Percentiles rank a stretch among this genome's conserved stretches.
These are phyloP conservation scores for Nannospalax galili DNA, from an alignment of 2,113 vertebrate species.

Conservation along the genomic window DNA sequence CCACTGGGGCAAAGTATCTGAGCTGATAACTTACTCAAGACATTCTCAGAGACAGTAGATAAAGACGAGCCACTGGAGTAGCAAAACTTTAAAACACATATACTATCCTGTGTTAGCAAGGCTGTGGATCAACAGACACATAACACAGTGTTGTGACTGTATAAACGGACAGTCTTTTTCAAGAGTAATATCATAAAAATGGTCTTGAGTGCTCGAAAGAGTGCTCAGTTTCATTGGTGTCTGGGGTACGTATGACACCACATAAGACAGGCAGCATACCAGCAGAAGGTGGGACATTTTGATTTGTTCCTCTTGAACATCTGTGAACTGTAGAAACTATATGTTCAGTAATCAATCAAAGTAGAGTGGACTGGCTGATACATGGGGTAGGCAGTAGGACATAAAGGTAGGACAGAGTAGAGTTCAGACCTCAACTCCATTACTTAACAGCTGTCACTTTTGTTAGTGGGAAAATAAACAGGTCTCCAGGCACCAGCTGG, in stretches of 20 bases:
- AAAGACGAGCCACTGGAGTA: slow-evolving; percentile 4
- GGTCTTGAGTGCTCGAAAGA: background rate
- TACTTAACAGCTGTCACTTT: slow-evolving; percentile 20
- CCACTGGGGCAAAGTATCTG: background rate
- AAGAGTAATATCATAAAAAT: background rate
- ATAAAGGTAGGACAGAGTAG: background rate
- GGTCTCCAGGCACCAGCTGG: background rate
- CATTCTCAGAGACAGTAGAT: slow-evolving; percentile 20
- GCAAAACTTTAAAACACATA: background rate
- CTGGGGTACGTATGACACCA: background rate
- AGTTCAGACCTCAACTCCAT: background rate
- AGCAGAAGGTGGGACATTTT: background rate
- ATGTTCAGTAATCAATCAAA: background rate
- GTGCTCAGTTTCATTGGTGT: background rate
- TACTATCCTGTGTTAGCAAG: background rate
- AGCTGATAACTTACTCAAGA: background rate
- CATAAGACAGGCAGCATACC: background rate
- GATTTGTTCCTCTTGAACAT: background rate
- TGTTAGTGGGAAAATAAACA: slow-evolving; percentile 18
- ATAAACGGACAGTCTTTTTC: background rate
- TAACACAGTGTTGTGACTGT: background rate
- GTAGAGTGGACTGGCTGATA: background rate
- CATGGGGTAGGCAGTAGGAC: background rate
- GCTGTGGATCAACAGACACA: background rate
- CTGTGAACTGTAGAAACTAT: background rate